Base-by-base conservation (phyloP, 2,888 invertebrate genomes). In the Aromia moschata region DNA sequence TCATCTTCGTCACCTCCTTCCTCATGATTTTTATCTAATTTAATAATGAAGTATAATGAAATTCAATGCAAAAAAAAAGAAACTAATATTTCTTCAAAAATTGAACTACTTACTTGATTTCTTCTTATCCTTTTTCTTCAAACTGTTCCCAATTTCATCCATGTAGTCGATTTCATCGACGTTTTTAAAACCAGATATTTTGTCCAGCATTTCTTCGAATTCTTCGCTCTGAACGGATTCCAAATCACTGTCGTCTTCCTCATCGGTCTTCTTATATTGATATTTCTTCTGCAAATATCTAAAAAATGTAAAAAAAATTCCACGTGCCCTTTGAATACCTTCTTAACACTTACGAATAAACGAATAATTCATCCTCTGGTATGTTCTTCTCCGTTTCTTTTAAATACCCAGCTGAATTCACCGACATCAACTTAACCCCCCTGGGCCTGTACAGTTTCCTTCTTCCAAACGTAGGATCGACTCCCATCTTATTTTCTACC, bases 331-430 rank as follows among this genome's bases (percentile, higher is more conserved):
- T n/a, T n/a, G n/a, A n/a, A n/a, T n/a, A n/a, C n/a, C n/a, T n/a
- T n/a, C n/a, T n/a, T n/a, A 25, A 46, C 43, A 56, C 74, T 76
- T 72, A 80, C 78, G 70, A 74, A 51, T 93, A 91, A 68, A 95
- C 84, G 79, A 92, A 96, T 60, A 86, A 83, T 79, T 98, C 98
- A 72, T 98, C 98, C 0, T 92, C 93, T 0, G 97, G 97, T 71
- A 98, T 91, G 63, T 87, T 88, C 40, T 84, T 81, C 56, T 86
- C 86, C 1, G 85, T 87, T 60, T 87, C 86, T 61, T 87, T 87
- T 10, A 92, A 71, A 76, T 92, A 94, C 0, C 85, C 81, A 0
- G 87, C 80, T 0, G 91, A 92, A 67, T 88, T 91, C 0, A 96
- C 90, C 0, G 92, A 84, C 30, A 92, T 77, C 51, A 88, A 85